Conservation (phyloP, 2,113 vertebrate species). For the Malurus elegans region DNA sequence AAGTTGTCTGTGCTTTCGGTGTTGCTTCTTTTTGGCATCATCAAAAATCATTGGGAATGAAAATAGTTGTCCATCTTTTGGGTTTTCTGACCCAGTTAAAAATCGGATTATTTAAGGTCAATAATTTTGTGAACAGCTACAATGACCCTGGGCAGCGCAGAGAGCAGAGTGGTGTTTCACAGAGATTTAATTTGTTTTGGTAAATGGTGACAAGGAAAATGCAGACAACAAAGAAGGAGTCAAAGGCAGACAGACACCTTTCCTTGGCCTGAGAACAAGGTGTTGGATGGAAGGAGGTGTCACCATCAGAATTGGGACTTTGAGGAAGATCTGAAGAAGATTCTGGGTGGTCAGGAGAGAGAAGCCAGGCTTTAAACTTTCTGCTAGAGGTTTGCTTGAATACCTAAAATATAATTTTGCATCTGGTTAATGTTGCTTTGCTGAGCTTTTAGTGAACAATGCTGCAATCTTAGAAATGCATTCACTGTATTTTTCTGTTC, state of each 20-base stretch:
- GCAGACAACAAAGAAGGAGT: background rate
- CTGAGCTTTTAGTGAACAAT: background rate
- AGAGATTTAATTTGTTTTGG: background rate
- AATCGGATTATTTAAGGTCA: background rate
- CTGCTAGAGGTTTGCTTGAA: background rate
- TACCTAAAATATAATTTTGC: background rate
- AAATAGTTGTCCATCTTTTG: background rate
- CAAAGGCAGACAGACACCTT: background rate
- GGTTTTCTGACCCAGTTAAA: background rate
- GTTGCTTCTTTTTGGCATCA: background rate
- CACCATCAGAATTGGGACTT: background rate
- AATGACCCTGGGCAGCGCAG: background rate
- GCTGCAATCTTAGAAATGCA: background rate
- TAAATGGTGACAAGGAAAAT: background rate
- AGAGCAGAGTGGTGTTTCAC: background rate
- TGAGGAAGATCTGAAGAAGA: background rate
- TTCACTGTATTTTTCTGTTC: accelerated
- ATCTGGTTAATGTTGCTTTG: background rate
- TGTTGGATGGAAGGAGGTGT: background rate
- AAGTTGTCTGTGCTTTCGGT: background rate
- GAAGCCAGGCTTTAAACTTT: background rate
- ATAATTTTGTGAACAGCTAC: background rate
- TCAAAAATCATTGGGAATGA: background rate
- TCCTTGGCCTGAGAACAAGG: background rate
- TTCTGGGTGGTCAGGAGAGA: background rate